Evolutionary conservation across 1,140 invertebrate genomes (phyloP).

Genomic region (Heliconius hewitsoni): DNA sequence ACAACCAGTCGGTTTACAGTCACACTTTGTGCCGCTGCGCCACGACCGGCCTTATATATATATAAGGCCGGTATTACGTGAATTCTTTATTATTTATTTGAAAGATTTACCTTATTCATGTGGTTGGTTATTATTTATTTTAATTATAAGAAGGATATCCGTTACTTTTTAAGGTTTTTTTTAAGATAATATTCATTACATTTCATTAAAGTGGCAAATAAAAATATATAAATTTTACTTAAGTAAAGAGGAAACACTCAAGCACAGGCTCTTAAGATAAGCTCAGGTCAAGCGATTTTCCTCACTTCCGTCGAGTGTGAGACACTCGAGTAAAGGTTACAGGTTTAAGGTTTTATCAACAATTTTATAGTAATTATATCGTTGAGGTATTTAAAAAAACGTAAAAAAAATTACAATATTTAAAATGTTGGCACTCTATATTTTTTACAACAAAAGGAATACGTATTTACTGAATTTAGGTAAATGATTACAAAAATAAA

Average conservation of each 20-base stretch:
- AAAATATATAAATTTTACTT: constrained; percentile 7
- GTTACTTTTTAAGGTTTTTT: background rate
- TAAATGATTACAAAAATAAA: too few relatives aligned
- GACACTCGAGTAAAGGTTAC: background rate
- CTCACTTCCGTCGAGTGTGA: constrained; percentile 5
- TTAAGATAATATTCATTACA: background rate
- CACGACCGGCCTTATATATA: too few relatives aligned
- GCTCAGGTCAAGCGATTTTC: constrained; percentile 10
- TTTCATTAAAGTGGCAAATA: background rate
- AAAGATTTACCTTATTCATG: too few relatives aligned
- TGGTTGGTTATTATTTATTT: background rate
- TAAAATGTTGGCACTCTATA: too few relatives aligned
- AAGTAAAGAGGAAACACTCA: constrained; percentile 1
- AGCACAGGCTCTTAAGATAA: background rate
- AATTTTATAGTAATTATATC: background rate
- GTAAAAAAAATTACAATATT: too few relatives aligned
- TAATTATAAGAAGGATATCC: background rate
- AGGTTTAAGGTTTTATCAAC: background rate
- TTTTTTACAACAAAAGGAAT: too few relatives aligned
- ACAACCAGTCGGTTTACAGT: too few relatives aligned
- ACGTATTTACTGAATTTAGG: too few relatives aligned
- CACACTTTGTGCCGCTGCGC: too few relatives aligned
- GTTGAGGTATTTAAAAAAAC: background rate
- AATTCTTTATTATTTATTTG: too few relatives aligned
- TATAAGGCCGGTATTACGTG: too few relatives aligned